These are phyloP conservation scores for Pristionchus fissidentatus DNA, from an alignment of 2,888 invertebrate genomes.

Conservation along the genomic window DNA sequence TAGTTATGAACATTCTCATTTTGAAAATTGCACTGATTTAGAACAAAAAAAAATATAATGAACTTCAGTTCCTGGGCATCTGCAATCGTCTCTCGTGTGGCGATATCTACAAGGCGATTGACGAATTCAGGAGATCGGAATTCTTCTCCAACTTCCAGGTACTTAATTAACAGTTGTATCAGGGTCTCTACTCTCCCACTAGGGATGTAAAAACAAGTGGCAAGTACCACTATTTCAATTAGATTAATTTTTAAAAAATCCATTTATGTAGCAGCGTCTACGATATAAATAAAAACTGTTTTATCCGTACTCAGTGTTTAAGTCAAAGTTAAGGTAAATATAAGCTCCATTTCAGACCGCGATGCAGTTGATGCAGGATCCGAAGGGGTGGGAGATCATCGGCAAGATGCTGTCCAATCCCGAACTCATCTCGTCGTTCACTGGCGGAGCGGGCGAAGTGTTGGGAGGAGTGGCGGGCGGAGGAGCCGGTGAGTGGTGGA, in stretches of 20 bases:
- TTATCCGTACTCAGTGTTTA: neutral
- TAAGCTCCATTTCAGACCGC: constrained; percentile 65
- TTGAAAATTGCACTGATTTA: neutral
- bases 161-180: too few species aligned
- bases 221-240: too few species aligned
- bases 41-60: neutral
- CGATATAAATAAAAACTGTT: neutral
- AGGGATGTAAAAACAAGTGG: too few species aligned
- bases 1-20: neutral
- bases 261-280: too few species aligned
- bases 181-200: too few species aligned
- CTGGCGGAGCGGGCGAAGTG: constrained; percentile 51
- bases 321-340: neutral
- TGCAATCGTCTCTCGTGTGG: constrained; percentile 72
- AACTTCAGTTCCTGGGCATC: constrained; percentile 67
- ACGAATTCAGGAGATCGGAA: constrained; percentile 72
- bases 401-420: constrained; percentile 73
- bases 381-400: constrained; percentile 74
- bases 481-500: neutral
- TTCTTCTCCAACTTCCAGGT: constrained; percentile 75
- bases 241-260: too few species aligned
- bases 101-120: constrained; percentile 74
- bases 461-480: neutral
- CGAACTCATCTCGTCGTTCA: constrained; percentile 72
- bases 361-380: constrained; percentile 71